These are phyloP conservation scores for Phyllotreta striolata DNA, from an alignment of 2,888 invertebrate species.

Conservation along the genomic window DNA sequence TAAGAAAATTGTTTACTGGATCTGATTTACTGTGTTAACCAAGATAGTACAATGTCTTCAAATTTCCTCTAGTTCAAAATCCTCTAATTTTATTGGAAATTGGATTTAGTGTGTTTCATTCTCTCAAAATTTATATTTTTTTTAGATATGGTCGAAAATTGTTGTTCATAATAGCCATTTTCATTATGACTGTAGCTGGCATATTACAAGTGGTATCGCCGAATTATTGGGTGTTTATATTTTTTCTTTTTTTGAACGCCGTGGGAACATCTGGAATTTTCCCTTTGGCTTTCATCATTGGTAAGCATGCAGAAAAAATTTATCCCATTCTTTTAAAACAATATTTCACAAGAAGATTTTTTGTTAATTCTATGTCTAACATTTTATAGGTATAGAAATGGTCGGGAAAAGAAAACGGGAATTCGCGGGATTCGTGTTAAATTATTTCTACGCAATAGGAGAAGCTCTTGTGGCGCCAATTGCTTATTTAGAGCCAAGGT, in stretches of 20 bases:
- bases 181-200: constrained; percentile 68
- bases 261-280: constrained; percentile 70
- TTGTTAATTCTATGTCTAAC: constrained; percentile 6
- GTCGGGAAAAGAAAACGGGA: constrained; percentile 70
- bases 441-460: constrained; percentile 72
- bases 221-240: constrained; percentile 64
- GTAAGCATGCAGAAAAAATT: constrained; percentile 46
- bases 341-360: no score
- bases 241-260: constrained; percentile 67
- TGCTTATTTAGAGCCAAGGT: constrained; percentile 68
- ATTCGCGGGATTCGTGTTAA: constrained; percentile 69
- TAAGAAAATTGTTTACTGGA: no score
- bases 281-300: constrained; percentile 69
- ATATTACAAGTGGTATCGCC: constrained; percentile 65
- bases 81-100: no score
- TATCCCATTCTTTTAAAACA: no score
- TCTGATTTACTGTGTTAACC: no score
- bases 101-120: background rate
- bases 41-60: no score
- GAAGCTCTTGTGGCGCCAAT: constrained; percentile 69
- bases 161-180: constrained; percentile 66
- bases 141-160: constrained; percentile 68
- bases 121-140: constrained; percentile 6
- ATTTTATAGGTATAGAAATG: constrained; percentile 67
- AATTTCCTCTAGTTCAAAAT: no score